Percentiles rank a stretch among this genome's conserved stretches.
phyloP scores from a whole-genome alignment of 2,888 invertebrate genomes.

The Ashinkailepas kermadecensis region DNA sequence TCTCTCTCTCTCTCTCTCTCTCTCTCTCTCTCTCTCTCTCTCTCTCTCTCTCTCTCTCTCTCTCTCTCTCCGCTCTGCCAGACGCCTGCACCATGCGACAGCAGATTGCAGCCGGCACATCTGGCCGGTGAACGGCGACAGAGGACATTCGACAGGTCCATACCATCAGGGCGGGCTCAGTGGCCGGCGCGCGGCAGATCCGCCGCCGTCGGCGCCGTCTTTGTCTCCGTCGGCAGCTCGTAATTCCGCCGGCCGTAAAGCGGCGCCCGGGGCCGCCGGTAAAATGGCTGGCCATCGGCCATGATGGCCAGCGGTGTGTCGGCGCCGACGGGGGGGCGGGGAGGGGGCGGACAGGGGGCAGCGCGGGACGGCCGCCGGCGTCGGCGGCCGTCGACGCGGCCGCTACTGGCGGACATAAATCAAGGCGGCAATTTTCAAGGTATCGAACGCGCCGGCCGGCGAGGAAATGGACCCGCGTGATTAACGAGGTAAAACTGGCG shows the following conservation, averaged over 20 bases:
- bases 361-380: no score
- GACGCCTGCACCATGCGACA: no score
- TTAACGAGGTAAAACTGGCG: slow-evolving; percentile 16
- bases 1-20: not conserved
- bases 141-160: no score
- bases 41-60: not conserved
- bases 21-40: not conserved
- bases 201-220: not conserved
- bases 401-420: not conserved
- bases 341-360: not conserved
- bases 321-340: not conserved
- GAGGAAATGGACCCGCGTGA: slow-evolving; percentile 16
- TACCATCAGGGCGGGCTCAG: not conserved
- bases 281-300: not conserved
- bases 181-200: not conserved
- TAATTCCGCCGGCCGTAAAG: slow-evolving; percentile 10
- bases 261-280: not conserved
- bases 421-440: not conserved
- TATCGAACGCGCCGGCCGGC: slow-evolving; percentile 6
- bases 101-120: no score
- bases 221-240: not conserved
- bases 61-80: not conserved
- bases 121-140: no score
- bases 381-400: no score
- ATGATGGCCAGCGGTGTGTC: not conserved